A percentile compares a stretch with the other conserved stretches of the same genome.
phyloP scores from a whole-genome alignment of 2,888 invertebrate species.

The Oxyteleia sp. region DNA sequence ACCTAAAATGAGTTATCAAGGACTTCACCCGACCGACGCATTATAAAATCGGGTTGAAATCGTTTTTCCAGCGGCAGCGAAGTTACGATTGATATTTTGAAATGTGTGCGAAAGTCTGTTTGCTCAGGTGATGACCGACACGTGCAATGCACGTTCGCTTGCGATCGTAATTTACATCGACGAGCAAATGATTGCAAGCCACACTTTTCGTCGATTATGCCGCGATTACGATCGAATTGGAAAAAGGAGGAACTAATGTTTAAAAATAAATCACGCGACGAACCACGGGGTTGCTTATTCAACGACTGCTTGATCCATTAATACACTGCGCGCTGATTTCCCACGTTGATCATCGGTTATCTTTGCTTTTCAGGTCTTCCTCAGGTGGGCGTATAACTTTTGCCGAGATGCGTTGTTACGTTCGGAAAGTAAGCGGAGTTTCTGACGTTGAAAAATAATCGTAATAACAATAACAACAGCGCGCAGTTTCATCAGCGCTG shows the following conservation, averaged over 20 bases:
- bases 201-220: conserved; percentile 10
- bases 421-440: conserved; percentile 12
- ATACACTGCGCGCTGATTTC: conserved; percentile 55
- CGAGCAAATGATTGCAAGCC: not conserved
- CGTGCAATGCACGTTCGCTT: no score
- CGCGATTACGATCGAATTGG: conserved; percentile 19
- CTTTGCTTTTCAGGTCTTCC: conserved; percentile 58
- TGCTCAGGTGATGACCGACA: no score
- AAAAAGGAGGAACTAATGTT: conserved; percentile 12
- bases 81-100: no score
- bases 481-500: conserved; percentile 8
- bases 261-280: conserved; percentile 47
- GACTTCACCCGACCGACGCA: no score
- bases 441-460: conserved; percentile 5
- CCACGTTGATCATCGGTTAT: conserved; percentile 63
- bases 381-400: conserved; percentile 23
- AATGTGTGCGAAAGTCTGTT: no score
- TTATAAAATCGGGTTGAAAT: no score
- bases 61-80: no score
- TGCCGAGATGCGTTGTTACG: conserved; percentile 23
- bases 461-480: conserved; percentile 16
- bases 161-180: not conserved
- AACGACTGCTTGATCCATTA: conserved; percentile 51
- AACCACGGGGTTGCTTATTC: conserved; percentile 26
- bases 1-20: no score